A percentile compares a stretch with the other conserved stretches of the same genome.
Evolutionary conservation across 2,797 vertebrate genomes (phyloP).

Genomic region (Arctocebus calabarensis): DNA sequence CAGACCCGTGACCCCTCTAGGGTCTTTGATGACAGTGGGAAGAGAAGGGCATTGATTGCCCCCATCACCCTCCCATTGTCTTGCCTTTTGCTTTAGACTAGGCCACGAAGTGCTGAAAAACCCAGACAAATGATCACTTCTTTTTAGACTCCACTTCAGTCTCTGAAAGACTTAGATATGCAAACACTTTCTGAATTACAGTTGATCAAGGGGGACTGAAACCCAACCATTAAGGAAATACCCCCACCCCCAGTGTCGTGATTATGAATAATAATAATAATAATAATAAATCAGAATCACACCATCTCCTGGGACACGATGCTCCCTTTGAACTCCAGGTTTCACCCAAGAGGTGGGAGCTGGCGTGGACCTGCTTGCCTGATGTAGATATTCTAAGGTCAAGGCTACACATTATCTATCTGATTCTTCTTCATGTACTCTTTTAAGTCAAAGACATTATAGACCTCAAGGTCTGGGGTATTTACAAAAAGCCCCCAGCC

Average conservation of each 20-base stretch:
- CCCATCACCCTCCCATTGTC: not conserved
- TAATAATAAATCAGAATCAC: conserved; percentile 67
- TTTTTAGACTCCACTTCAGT: conserved; percentile 54
- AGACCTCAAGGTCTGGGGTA: not conserved
- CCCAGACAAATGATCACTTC: conserved; percentile 6
- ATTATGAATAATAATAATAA: conserved; percentile 49
- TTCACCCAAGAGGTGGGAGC: not conserved
- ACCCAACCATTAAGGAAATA: conserved; percentile 49
- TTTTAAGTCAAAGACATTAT: not conserved
- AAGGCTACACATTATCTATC: not conserved
- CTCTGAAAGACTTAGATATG: conserved; percentile 66
- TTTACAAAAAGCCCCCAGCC: not conserved
- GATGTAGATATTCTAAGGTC: not conserved
- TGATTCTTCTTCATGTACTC: not conserved
- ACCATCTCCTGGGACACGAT: conserved; percentile 76
- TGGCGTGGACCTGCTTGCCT: not conserved
- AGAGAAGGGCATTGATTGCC: not conserved
- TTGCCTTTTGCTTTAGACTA: conserved; percentile 8
- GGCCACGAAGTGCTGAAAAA: not conserved
- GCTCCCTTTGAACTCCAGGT: conserved; percentile 23
- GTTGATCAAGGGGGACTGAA: conserved; percentile 68
- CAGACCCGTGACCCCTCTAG: not conserved
- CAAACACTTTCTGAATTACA: conserved; percentile 60
- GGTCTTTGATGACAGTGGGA: not conserved
- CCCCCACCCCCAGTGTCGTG: conserved; percentile 40